Evolutionary conservation across 2,113 vertebrate genomes (phyloP), one percentile per base, ranked within the genome.

Genomic region (Tachysurus vachellii): DNA sequence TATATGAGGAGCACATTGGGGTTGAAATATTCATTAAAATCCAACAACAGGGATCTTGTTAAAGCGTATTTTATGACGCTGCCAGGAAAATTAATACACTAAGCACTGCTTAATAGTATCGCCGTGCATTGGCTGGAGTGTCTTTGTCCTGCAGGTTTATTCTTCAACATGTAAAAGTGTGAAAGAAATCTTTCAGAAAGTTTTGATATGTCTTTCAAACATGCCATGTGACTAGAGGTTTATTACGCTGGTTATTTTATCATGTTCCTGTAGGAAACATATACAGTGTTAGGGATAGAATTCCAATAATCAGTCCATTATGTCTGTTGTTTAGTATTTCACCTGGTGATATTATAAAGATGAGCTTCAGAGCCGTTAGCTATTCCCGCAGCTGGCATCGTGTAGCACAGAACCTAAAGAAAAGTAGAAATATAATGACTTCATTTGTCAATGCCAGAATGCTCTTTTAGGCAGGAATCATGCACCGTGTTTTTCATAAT

Each of bases 1-100:
- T 94, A 90, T 89, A 88, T 86, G 90, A 90, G 73, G 84, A 83
- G 89, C 89, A 93, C 91, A 91, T 89, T 91, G 85, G 90, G 91
- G 90, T 90, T 92, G 91, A 92, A 90, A 92, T 94, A 89, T 92
- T 93, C 92, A 94, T 95, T 95, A 94, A 7, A 82, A 80, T 87
- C 87, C 76, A 91, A 92, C 91, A 93, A 92, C 91, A 81, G 91
- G 91, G 90, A 90, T 85, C 91, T 91, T 91, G 93, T 92, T 91
- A 91, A 91, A 88, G 79, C 82, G 85, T 87, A 86, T 91, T 90
- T 91, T 91, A 90, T 83, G 84, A 80, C 71, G 44, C 89, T 90
- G 44, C 86, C 79, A 85, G 77, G 79, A 87, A 89, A 92, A 93
- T 91, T 82, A 89, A 91, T 92, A 88, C 87, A 91, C 88, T 90